phyloP scores from a whole-genome alignment of 37 sponge, comb jelly and placozoan species.

The Cladorhizidae sp. region DNA sequence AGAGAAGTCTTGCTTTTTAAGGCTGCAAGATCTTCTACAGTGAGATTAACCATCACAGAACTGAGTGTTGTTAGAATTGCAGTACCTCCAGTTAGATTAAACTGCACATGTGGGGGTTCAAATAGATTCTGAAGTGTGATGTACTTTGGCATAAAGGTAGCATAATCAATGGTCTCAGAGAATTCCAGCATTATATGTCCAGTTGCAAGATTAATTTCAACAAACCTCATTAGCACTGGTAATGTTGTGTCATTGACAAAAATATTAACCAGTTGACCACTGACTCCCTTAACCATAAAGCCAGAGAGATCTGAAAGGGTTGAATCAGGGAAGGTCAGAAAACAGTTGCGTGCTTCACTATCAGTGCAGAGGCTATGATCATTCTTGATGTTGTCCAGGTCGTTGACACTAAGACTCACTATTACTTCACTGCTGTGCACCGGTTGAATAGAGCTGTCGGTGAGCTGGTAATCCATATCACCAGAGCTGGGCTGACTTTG shows the following conservation, averaged over 20 bases:
- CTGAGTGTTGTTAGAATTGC: constrained; percentile 36
- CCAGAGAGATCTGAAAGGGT: constrained; percentile 70
- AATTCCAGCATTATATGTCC: constrained; percentile 74
- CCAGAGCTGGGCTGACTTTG: constrained; percentile 20
- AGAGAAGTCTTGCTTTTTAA: constrained; percentile 61
- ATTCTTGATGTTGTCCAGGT: constrained; percentile 79
- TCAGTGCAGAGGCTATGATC: constrained; percentile 49
- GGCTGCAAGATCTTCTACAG: constrained; percentile 67
- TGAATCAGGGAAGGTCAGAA: constrained; percentile 47
- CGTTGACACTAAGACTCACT: constrained; percentile 51
- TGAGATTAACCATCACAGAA: constrained; percentile 41
- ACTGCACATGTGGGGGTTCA: constrained; percentile 52
- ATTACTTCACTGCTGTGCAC: constrained; percentile 39
- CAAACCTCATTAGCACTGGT: constrained; percentile 69
- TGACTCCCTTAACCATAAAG: constrained; percentile 37
- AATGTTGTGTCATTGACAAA: constrained; percentile 71
- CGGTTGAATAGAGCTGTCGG: constrained; percentile 18
- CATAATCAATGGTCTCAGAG: constrained; percentile 67
- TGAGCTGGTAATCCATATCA: constrained; percentile 29
- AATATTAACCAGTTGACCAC: constrained; percentile 7
- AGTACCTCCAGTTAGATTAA: constrained; percentile 73
- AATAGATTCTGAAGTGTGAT: constrained; percentile 83
- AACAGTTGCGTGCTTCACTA: constrained; percentile 50
- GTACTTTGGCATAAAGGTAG: constrained; percentile 44
- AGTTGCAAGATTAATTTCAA: constrained; percentile 74